Evolutionary conservation across 2,797 vertebrate species (phyloP).

Genomic region (Phataginus tricuspis): DNA sequence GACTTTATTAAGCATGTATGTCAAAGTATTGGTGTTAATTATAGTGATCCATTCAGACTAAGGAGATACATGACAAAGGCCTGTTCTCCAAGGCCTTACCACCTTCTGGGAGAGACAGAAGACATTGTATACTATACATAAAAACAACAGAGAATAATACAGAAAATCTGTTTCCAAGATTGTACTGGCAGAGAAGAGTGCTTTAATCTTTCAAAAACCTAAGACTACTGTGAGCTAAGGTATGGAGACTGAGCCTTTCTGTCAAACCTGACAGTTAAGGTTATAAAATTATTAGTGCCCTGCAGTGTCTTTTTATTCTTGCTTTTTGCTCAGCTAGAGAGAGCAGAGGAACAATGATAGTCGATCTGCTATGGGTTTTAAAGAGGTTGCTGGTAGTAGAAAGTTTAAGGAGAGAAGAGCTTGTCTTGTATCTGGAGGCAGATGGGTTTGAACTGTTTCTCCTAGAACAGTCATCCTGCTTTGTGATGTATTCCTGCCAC

Average conservation of each 20-base stretch:
- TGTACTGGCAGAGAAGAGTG: neutral
- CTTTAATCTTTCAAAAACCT: neutral
- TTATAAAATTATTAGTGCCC: neutral
- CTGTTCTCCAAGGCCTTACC: neutral
- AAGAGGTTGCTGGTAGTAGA: neutral
- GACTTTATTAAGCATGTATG: neutral
- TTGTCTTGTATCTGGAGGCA: neutral
- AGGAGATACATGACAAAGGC: neutral
- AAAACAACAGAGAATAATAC: neutral
- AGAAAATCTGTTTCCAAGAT: constrained; percentile 1
- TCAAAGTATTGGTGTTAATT: neutral
- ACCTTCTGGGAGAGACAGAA: neutral
- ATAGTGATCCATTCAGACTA: neutral
- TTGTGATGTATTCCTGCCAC: constrained; percentile 18
- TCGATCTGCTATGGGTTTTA: neutral
- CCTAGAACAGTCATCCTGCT: neutral
- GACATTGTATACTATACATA: neutral
- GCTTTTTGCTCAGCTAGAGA: neutral
- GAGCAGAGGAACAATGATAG: neutral
- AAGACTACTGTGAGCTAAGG: neutral
- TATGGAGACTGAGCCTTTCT: neutral
- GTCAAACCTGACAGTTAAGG: neutral
- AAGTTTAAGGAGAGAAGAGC: neutral
- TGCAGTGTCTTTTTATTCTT: neutral
- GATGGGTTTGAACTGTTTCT: neutral